Percentiles rank a stretch among this genome's conserved stretches.
These are phyloP conservation scores for Notolabrus celidotus DNA, from an alignment of 2,797 vertebrate species.

Conservation along the genomic window DNA sequence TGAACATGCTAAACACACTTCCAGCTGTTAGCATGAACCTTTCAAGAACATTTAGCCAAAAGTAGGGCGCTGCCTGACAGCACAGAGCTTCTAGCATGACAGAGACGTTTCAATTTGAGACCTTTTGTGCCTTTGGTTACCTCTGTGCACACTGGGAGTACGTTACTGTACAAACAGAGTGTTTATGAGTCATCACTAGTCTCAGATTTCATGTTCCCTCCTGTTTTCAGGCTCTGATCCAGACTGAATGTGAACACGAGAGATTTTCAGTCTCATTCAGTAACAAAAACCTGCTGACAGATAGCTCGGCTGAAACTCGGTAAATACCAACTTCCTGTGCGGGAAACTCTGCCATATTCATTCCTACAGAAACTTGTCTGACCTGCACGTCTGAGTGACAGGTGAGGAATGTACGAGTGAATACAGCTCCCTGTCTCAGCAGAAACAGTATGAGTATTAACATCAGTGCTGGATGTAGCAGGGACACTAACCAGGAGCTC, in stretches of 20 bases:
- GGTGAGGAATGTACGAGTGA: neutral
- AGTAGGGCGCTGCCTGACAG: too few species aligned
- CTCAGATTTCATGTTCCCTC: neutral
- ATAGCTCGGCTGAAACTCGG: neutral
- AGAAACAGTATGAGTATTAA: too few species aligned
- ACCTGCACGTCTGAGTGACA: neutral
- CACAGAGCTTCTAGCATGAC: too few species aligned
- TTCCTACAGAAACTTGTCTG: slow-evolving; percentile 7
- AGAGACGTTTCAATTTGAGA: too few species aligned
- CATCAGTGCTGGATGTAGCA: too few species aligned
- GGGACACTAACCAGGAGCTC: slow-evolving; percentile 88
- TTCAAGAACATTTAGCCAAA: too few species aligned
- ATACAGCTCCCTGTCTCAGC: neutral
- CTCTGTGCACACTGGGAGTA: too few species aligned
- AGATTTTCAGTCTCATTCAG: neutral
- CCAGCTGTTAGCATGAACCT: too few species aligned
- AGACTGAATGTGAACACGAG: neutral
- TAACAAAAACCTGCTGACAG: neutral
- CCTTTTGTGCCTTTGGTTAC: too few species aligned
- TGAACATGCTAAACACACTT: too few species aligned
- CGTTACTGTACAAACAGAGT: neutral
- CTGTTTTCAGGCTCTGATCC: neutral
- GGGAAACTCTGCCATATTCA: neutral
- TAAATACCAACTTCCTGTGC: too few species aligned
- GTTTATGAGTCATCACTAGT: neutral